Evolutionary conservation across 2,888 invertebrate genomes (phyloP).

Genomic region (Metallyticus violacea): DNA sequence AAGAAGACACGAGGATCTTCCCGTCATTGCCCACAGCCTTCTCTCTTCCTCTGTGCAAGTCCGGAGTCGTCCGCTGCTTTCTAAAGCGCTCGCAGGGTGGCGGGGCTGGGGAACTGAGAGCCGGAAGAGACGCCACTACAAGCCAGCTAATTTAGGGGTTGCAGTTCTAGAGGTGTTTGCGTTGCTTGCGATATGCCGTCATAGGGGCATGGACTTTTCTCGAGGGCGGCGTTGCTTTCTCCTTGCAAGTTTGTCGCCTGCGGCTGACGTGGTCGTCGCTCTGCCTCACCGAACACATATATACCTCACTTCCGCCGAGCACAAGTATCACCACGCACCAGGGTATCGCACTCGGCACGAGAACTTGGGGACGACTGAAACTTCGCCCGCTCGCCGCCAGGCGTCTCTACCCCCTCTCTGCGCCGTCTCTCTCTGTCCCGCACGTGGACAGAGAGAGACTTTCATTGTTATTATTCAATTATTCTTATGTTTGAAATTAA

Average conservation of each 20-base stretch:
- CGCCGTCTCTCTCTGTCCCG: not conserved
- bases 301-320: not conserved
- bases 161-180: not conserved
- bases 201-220: not conserved
- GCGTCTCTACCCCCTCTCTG: not conserved
- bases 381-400: conserved; percentile 4
- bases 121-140: not conserved
- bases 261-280: not conserved
- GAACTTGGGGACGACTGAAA: conserved; percentile 17
- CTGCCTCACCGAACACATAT: not conserved
- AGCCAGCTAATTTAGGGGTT: not conserved
- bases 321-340: not conserved
- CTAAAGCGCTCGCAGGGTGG: too few species aligned
- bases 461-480: too few species aligned
- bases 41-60: too few species aligned
- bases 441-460: not conserved
- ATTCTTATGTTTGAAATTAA: too few species aligned
- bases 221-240: not conserved
- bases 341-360: not conserved
- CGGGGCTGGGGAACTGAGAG: too few species aligned
- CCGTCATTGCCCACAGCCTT: not conserved
- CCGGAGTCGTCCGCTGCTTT: not conserved
- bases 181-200: not conserved
- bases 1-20: too few species aligned
- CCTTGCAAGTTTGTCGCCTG: not conserved